A percentile compares a stretch with the other conserved stretches of the same genome.
These are phyloP conservation scores for Emydoidea blandingii DNA, from an alignment of 2,797 vertebrate genomes.

Conservation along the genomic window DNA sequence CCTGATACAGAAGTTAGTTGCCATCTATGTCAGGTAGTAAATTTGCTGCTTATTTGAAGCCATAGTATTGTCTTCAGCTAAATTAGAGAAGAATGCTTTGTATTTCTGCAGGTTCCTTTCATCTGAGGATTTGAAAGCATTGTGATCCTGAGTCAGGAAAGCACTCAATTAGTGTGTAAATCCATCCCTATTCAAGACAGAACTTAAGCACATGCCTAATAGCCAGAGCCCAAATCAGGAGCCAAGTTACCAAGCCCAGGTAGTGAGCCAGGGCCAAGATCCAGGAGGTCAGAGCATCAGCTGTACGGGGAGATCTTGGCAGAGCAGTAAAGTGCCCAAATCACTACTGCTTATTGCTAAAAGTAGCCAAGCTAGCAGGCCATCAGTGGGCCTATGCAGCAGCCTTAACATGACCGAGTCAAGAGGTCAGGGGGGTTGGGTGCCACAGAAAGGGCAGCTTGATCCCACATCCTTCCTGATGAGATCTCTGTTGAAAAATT, in stretches of 20 bases:
- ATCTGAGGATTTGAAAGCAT: not conserved
- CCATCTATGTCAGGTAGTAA: accelerated
- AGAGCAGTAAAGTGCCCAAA: no score
- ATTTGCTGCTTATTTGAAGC: not conserved
- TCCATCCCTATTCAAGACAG: not conserved
- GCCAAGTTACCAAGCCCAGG: not conserved
- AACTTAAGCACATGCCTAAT: not conserved
- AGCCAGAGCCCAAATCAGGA: not conserved
- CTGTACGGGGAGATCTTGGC: no score
- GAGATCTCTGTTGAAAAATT: no score
- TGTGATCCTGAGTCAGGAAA: accelerated
- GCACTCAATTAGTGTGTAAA: not conserved
- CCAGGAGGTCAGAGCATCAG: not conserved
- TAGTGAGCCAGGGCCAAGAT: not conserved
- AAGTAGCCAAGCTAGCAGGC: no score
- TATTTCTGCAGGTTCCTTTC: not conserved
- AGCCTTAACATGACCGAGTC: no score
- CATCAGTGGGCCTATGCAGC: no score
- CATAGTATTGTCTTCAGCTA: not conserved
- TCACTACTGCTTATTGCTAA: no score
- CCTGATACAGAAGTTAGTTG: not conserved
- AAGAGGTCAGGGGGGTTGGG: no score
- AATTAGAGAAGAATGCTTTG: not conserved
- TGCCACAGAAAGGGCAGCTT: no score
- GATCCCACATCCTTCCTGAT: no score